Base-by-base conservation (phyloP, 1,140 invertebrate species). In the Drosophila sucinea region DNA sequence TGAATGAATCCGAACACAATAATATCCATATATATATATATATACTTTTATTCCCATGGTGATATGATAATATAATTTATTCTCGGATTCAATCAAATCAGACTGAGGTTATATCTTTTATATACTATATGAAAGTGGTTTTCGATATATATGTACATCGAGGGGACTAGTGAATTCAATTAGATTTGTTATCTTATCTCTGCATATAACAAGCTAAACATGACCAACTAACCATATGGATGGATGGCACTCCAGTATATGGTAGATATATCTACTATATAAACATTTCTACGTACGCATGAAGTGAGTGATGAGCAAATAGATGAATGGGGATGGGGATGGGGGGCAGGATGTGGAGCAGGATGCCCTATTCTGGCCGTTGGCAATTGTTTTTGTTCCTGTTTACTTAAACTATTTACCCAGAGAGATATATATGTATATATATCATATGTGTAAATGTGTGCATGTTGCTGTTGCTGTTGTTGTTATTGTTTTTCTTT, bases 321-420 rank as follows among this genome's bases (percentile, higher is more conserved):
- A 51, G 2, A 51, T 27, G 40, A 17, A 41, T 41, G n/a, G 40
- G 30, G 30, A 4, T 2, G 30, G 30, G 30, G 30, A 4, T 2
- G 30, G 30, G 30, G 30, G 3, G 10, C 3, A 38, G 35, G 79
- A 86, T 51, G 76, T 60, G 75, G 30, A 73, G 79, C 60, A 54
- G 56, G 70, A 51, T 60, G 65, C 33, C 32, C 58, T 38, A 10
- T 38, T 10, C 8, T 38, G 35, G 33, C 32, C 58, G 44, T 51
- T 51, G 44, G 44, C 44, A 51, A 25, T 30, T 38, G 41, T 32
- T 66, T 44, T 11, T 30, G 41, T 30, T 32, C n/a, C 7, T 75
- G 64, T 76, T 76, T 76, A 68, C 65, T 38, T 35, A 75, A 75
- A 73, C 70, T 61, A 75, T 74, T 74, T 61, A 57, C 71, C 61